These are phyloP conservation scores for Apis laboriosa DNA, from an alignment of 1,140 invertebrate species.

Conservation along the genomic window DNA sequence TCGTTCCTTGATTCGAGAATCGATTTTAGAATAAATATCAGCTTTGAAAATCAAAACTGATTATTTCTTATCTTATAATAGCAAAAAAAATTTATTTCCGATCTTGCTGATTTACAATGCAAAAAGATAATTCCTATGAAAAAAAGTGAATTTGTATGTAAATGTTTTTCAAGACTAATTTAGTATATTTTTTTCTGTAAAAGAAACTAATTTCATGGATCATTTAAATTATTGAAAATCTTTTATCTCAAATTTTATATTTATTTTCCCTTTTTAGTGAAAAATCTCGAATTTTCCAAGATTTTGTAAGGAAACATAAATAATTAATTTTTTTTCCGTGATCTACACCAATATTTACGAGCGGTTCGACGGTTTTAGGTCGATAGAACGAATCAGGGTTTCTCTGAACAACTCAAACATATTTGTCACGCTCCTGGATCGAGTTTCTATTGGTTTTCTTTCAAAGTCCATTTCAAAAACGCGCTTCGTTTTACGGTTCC, in stretches of 20 bases:
- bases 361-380: background rate
- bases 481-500: background rate
- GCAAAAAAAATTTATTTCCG: background rate
- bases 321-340: constrained; percentile 5
- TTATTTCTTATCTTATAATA: background rate
- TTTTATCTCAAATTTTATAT: background rate
- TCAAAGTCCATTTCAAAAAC: background rate
- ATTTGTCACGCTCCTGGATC: constrained; percentile 5
- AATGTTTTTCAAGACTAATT: background rate
- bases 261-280: background rate
- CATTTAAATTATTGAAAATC: background rate
- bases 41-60: background rate
- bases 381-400: background rate
- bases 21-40: background rate
- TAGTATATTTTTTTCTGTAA: background rate
- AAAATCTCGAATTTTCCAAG: background rate
- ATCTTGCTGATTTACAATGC: background rate
- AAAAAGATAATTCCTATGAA: too few species aligned
- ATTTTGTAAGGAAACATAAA: background rate
- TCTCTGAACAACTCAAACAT: background rate
- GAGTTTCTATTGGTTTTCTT: constrained; percentile 6
- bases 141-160: too few species aligned
- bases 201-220: too few species aligned
- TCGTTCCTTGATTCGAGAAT: background rate
- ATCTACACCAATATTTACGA: background rate